phyloP scores from a whole-genome alignment of 2,113 vertebrate species.

The Nothobranchius kuhntae region DNA sequence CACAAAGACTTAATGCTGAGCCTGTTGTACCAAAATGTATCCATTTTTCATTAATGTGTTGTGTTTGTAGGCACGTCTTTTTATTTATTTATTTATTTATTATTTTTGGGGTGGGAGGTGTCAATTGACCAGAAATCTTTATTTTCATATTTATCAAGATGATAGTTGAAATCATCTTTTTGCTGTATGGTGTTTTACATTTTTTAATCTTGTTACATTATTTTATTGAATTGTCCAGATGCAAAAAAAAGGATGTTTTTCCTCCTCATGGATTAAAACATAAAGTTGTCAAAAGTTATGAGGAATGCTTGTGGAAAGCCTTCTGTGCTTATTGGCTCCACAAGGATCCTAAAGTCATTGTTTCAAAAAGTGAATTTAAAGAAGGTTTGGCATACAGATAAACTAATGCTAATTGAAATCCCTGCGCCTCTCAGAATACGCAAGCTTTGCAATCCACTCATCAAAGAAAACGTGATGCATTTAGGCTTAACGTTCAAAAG shows the following conservation, averaged over 20 bases:
- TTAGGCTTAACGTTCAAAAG: slow-evolving; percentile 6
- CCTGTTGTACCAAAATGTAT: too few species aligned
- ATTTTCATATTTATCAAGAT: too few species aligned
- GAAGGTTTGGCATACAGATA: not conserved
- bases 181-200: too few species aligned
- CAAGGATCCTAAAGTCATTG: not conserved
- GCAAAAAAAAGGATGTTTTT: not conserved
- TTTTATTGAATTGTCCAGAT: too few species aligned
- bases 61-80: too few species aligned
- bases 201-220: too few species aligned
- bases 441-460: not conserved
- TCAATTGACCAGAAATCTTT: too few species aligned
- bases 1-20: too few species aligned
- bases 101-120: too few species aligned
- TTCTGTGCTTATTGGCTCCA: not conserved
- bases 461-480: not conserved
- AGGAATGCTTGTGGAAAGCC: not conserved
- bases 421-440: not conserved
- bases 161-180: not conserved
- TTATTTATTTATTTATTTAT: too few species aligned
- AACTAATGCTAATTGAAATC: not conserved
- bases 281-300: not conserved
- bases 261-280: not conserved
- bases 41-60: too few species aligned
- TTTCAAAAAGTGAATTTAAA: not conserved